Evolutionary conservation across 37 sponge, comb jelly and placozoan genomes (phyloP), one percentile per base, ranked within the genome.

Genomic region (Sycon ciliatum): DNA sequence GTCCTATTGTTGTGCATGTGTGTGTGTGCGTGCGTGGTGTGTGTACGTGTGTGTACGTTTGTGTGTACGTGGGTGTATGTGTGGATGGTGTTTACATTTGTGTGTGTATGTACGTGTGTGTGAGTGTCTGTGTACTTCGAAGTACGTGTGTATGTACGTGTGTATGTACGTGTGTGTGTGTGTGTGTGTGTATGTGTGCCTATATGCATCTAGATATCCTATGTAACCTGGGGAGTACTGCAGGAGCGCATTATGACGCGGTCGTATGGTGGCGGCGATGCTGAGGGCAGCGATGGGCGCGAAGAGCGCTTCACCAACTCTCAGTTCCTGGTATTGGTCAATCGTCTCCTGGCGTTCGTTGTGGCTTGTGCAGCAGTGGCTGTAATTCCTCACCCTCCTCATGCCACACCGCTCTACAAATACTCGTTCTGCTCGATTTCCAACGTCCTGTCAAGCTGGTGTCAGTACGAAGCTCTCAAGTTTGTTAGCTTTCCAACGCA

Each of bases 391-490:
- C 87, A 91, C 57, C 87, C 87, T 1, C 36, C 57, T 31, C 87
- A 89, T 32, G 27, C 29, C 11, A 79, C 86, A 34, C 89, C 94
- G 0, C 73, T 86, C 67, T 87, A 91, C 80, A 82, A 87, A 73
- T 95, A 90, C 68, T 95, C 97, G 36, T 95, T 65, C 62, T 62
- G 88, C 46, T 95, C 97, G 37, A 81, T 95, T 42, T 87, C 92
- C 53, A 95, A 95, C 73, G 87, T 86, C 11, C 85, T 95, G 72
- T 87, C 89, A 65, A 90, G 92, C 75, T 95, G 97, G 97, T 95
- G 97, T 46, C 97, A 95, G 74, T 95, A 95, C 57, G 97, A 95
- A 73, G 97, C 97, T 18, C 86, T 95, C 46, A 95, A 95, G 75
- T 95, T 81, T 55, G 92, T 95, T 36, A 82, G 83, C 23, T 95